A percentile compares a stretch with the other conserved stretches of the same genome.
Evolutionary conservation across 35 echinoderm and acorn worm genomes (phyloP).

Genomic region (Patiria miniata): DNA sequence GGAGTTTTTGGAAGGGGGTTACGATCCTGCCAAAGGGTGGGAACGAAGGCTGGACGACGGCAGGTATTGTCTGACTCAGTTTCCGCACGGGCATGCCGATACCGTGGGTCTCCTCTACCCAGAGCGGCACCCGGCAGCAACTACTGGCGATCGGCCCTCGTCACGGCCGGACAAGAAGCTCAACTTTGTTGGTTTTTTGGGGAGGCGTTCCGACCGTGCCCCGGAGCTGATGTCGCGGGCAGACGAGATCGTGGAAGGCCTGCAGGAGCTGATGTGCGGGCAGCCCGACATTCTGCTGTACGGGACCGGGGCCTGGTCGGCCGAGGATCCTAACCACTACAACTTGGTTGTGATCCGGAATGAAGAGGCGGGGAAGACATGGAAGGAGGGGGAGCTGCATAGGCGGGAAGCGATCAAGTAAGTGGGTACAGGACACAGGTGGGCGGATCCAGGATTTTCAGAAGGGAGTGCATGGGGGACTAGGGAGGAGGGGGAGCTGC

Average conservation of each 20-base stretch:
- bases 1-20: neutral
- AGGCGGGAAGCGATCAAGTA: neutral
- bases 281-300: neutral
- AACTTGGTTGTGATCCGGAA: neutral
- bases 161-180: neutral
- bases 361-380: neutral
- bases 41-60: neutral
- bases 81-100: neutral
- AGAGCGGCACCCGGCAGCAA: neutral
- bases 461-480: neutral
- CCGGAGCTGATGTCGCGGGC: neutral
- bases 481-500: neutral
- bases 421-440: neutral
- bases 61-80: conserved; percentile 12
- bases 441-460: neutral
- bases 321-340: neutral
- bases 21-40: neutral
- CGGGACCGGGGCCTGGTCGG: neutral
- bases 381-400: conserved; percentile 2
- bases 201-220: neutral
- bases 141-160: neutral
- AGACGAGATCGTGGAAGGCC: neutral
- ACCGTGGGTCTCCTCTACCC: neutral
- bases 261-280: neutral
- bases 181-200: conserved; percentile 2